A percentile compares a stretch with the other conserved stretches of the same genome.
These are phyloP conservation scores for Mesitornis unicolor DNA, from an alignment of 2,113 vertebrate species.

Conservation along the genomic window DNA sequence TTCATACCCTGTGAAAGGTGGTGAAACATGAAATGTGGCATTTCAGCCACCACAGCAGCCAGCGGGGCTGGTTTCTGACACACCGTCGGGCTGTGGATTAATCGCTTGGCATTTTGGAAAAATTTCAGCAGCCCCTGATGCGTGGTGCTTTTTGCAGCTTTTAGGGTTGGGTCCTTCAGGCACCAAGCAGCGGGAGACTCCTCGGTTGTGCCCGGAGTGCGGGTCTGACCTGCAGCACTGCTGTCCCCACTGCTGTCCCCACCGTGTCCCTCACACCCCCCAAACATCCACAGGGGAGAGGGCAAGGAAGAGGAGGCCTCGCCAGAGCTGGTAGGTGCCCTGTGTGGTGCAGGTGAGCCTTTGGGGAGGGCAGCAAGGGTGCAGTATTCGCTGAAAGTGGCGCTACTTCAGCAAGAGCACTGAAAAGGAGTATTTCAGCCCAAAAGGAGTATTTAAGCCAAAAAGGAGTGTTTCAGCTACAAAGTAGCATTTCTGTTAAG, in stretches of 20 bases:
- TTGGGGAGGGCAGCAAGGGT: background rate
- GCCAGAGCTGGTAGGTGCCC: fast-evolving
- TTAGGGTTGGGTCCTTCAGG: background rate
- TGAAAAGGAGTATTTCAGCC: background rate
- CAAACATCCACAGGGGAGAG: fast-evolving
- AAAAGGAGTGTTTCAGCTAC: background rate
- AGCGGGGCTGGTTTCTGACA: background rate
- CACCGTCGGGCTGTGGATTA: background rate
- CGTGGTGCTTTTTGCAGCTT: background rate
- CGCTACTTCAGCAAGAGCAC: fast-evolving
- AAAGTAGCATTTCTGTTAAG: background rate
- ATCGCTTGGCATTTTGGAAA: background rate
- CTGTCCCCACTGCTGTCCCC: background rate
- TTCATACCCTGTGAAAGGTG: background rate
- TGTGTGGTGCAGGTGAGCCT: background rate
- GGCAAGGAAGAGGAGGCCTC: background rate
- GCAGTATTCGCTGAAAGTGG: fast-evolving
- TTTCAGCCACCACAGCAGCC: background rate
- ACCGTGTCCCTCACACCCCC: fast-evolving
- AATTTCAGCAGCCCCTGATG: background rate
- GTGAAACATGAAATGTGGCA: background rate
- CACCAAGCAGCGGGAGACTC: background rate
- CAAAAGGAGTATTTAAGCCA: background rate
- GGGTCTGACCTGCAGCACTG: background rate
- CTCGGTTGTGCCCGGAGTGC: background rate